Percentiles rank a stretch among this genome's conserved stretches.
Evolutionary conservation across 2,888 invertebrate species (phyloP).

Genomic region (Cheilosia pagana): DNA sequence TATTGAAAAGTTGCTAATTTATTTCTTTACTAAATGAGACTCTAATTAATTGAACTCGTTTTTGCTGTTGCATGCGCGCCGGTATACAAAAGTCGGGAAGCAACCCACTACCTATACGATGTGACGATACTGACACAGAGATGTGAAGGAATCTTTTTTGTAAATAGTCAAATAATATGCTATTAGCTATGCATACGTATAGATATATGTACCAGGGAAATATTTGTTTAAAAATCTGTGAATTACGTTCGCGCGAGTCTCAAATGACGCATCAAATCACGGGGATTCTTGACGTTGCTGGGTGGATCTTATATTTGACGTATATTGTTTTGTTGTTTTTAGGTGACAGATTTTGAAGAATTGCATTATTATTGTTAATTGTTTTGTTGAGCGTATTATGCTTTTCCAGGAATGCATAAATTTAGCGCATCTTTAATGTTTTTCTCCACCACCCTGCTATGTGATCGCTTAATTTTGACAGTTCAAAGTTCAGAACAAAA

Average conservation of each 20-base stretch:
- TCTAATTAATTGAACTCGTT: conserved; percentile 82
- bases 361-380: neutral
- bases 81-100: conserved; percentile 33
- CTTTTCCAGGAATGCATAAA: no score
- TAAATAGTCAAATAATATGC: conserved; percentile 19
- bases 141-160: conserved; percentile 34
- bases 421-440: no score
- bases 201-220: conserved; percentile 21
- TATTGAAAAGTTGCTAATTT: conserved; percentile 66
- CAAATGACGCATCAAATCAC: conserved; percentile 55
- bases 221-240: conserved; percentile 28
- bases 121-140: conserved; percentile 53
- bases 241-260: conserved; percentile 50
- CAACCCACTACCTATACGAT: neutral
- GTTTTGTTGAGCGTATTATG: no score
- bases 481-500: no score
- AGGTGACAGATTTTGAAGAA: neutral
- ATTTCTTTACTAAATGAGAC: conserved; percentile 75
- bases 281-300: conserved; percentile 23
- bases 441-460: no score
- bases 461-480: no score
- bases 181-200: conserved; percentile 25
- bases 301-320: conserved; percentile 5
- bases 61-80: conserved; percentile 36
- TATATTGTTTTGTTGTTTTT: conserved; percentile 18